Evolutionary conservation across 2,113 vertebrate species (phyloP).

Genomic region (Microcebus tavaratra): DNA sequence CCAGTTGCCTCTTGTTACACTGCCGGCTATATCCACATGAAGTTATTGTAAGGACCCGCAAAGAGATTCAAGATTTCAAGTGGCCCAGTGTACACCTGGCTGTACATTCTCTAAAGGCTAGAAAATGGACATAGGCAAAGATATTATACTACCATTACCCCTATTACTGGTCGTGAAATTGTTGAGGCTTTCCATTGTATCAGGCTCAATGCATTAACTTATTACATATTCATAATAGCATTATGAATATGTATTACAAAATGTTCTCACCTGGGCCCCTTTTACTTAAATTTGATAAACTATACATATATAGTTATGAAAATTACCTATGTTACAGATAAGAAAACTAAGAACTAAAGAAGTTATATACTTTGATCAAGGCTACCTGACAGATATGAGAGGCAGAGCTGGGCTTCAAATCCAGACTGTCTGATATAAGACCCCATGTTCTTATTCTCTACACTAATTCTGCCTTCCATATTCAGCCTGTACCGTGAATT

Average conservation of each 20-base stretch:
- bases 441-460: neutral
- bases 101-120: neutral
- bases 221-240: neutral
- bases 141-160: neutral
- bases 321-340: neutral
- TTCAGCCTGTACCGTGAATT: neutral
- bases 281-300: neutral
- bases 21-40: neutral
- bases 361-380: neutral
- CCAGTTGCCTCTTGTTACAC: neutral
- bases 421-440: neutral
- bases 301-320: no score
- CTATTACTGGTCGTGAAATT: neutral
- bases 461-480: neutral
- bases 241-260: neutral
- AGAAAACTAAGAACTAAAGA: neutral
- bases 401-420: neutral
- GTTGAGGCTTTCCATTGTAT: neutral
- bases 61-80: neutral
- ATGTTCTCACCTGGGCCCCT: neutral
- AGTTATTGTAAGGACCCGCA: neutral
- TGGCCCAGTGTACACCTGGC: neutral
- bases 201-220: neutral
- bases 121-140: neutral
- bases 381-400: neutral